Evolutionary conservation across 2,888 invertebrate species (phyloP).

Genomic region (Ecdyonurus torrentis): DNA sequence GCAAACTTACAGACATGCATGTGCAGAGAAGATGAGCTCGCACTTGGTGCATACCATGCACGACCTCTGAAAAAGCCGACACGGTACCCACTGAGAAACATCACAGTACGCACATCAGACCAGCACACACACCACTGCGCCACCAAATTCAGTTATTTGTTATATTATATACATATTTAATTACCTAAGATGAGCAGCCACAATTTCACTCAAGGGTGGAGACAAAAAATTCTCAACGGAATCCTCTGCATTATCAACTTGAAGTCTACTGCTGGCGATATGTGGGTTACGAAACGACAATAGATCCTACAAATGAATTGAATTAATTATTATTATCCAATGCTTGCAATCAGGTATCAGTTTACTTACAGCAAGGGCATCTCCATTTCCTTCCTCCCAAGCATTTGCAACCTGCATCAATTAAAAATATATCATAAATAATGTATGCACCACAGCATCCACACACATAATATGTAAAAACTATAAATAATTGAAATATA

Average conservation of each 20-base stretch:
- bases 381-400: background rate
- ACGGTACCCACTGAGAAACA: too few relatives aligned
- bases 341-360: background rate
- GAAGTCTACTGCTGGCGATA: slow-evolving; percentile 47
- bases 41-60: too few relatives aligned
- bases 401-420: background rate
- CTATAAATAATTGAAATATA: too few relatives aligned
- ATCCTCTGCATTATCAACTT: slow-evolving; percentile 50
- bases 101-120: too few relatives aligned
- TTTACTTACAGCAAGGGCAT: background rate
- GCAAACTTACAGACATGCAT: too few relatives aligned
- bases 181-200: slow-evolving; percentile 57
- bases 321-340: background rate
- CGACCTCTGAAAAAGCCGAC: too few relatives aligned
- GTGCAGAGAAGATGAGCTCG: too few relatives aligned
- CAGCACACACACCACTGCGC: too few relatives aligned
- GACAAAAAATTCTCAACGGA: slow-evolving; percentile 51
- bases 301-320: slow-evolving; percentile 25
- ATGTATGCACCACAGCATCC: background rate
- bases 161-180: slow-evolving; percentile 9
- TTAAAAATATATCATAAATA: background rate
- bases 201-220: slow-evolving; percentile 57
- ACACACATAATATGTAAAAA: too few relatives aligned
- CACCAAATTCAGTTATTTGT: slow-evolving; percentile 3
- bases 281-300: slow-evolving; percentile 55